Evolutionary conservation across 2,888 invertebrate species (phyloP).

Genomic region (Cerastis rubricosa): DNA sequence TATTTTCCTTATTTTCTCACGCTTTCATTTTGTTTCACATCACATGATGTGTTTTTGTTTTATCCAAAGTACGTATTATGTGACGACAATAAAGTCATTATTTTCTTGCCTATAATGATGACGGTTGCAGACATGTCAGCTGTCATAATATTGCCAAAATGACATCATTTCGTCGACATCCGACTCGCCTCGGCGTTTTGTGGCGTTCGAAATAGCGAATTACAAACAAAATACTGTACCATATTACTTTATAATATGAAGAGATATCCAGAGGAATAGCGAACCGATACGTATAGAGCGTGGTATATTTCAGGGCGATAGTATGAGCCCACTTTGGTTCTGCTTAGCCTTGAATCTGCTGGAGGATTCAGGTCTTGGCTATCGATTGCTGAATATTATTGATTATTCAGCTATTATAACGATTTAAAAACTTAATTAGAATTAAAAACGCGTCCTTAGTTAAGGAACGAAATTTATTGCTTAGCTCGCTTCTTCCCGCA

Average conservation of each 20-base stretch:
- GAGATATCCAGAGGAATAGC: no score
- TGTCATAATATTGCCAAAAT: conserved; percentile 45
- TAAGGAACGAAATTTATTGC: neutral
- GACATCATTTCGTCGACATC: conserved; percentile 33
- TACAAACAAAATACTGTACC: neutral
- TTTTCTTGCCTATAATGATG: conserved; percentile 24
- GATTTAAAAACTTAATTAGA: neutral
- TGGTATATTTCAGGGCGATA: no score
- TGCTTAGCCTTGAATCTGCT: no score
- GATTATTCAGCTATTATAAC: no score
- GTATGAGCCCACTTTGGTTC: no score
- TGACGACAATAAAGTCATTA: conserved; percentile 6
- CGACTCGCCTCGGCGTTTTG: neutral
- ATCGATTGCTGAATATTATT: neutral
- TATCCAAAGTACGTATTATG: no score
- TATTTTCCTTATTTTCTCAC: neutral
- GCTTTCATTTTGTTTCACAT: neutral
- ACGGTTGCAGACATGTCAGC: conserved; percentile 15
- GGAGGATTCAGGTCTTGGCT: no score
- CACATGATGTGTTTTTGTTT: neutral
- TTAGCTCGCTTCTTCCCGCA: neutral
- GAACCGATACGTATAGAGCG: no score
- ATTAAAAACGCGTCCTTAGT: neutral
- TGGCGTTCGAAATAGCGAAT: neutral
- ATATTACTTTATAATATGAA: no score